Percentiles rank a stretch among this genome's conserved stretches.
phyloP scores from a whole-genome alignment of 2,797 vertebrate genomes.

The Falco cherrug region DNA sequence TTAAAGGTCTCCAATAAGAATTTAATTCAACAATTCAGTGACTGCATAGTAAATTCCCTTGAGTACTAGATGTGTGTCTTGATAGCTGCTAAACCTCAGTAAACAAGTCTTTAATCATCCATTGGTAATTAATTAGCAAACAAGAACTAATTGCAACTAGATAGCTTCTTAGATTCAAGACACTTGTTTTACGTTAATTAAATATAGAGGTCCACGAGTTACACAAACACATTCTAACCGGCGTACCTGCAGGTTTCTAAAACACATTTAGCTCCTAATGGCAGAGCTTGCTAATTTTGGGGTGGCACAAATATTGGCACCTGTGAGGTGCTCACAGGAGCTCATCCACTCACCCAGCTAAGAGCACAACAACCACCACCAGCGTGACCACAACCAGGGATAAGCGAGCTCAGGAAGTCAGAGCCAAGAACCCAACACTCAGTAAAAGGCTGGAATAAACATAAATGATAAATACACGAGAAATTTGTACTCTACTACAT shows the following conservation, averaged over 20 bases:
- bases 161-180: conserved; percentile 50
- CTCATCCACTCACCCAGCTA: background rate
- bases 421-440: background rate
- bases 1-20: conserved; percentile 48
- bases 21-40: conserved; percentile 61
- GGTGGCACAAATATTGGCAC: background rate
- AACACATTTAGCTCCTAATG: background rate
- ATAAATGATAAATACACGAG: background rate
- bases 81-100: conserved; percentile 64
- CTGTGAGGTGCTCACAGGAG: background rate
- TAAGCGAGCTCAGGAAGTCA: background rate
- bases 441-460: background rate
- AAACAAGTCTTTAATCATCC: conserved; percentile 67
- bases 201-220: background rate
- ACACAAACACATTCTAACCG: background rate
- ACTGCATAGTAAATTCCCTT: conserved; percentile 11
- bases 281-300: background rate
- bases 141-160: conserved; percentile 68
- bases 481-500: background rate
- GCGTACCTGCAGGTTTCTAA: background rate
- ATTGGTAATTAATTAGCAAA: conserved; percentile 71
- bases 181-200: background rate
- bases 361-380: background rate
- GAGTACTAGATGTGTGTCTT: conserved; percentile 53
- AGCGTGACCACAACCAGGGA: background rate